Base-by-base conservation (phyloP, 53 echinoderm and acorn worm species). In the Glandiceps talaboti region DNA sequence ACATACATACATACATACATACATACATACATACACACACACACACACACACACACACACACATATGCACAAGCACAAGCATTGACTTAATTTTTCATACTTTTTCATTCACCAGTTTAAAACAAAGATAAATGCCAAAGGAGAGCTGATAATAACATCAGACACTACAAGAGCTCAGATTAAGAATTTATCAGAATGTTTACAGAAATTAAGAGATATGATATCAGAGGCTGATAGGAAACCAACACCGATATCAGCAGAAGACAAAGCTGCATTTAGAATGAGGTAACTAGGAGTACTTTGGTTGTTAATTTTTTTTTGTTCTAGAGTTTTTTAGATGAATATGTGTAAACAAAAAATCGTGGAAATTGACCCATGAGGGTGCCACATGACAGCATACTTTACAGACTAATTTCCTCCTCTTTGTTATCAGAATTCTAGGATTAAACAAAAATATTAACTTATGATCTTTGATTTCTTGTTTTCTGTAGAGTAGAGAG, bases 121-220 rank as follows among this genome's bases (percentile, higher is more conserved):
- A 73, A 93, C 83, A 26, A 92, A 78, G 29, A 87, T 96, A 33
- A 96, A 90, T 79, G 90, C 73, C n/a, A 84, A 80, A 77, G 96
- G 96, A 25, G 92, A 96, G 73, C 78, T 93, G 26, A 82, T 90
- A 30, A 29, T 95, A 14, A 84, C 83, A 1, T 96, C 96, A 0
- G 88, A 96, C 74, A 79, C 88, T 81, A 96, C 96, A 32, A 79
- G 96, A 30, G 90, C 92, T 27, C 92, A 92, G 81, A 92, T 92
- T 28, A 89, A 80, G 28, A 96, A 96, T 78, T 90, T 96, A 76
- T 75, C 88, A 0, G 96, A 96, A 80, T 96, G 96, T 77, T 84
- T 96, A n/a, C 87, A 90, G 29, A 96, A 96, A 79, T 83, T 96
- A 33, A 33, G 92, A 73, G 92, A 92, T 73, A 88, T 88, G 79